These are phyloP conservation scores for Agrilus mali DNA, from an alignment of 2,888 invertebrate genomes.

Conservation along the genomic window DNA sequence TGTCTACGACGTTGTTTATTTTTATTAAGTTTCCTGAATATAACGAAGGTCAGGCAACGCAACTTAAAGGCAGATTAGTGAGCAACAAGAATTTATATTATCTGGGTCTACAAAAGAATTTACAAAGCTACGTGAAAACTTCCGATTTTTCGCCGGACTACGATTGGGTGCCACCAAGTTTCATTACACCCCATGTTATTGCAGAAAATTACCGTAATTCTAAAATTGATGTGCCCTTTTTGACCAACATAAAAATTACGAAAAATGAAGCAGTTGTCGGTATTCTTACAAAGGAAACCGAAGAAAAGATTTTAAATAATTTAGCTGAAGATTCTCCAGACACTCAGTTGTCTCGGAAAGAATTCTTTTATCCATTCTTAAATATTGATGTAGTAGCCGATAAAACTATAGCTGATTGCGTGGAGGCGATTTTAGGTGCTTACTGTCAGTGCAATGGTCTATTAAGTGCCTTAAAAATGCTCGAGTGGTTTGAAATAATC, in stretches of 20 bases:
- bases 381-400: conserved; percentile 40
- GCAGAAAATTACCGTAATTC: conserved; percentile 32
- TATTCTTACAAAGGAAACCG: conserved; percentile 18
- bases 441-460: conserved; percentile 47
- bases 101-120: conserved; percentile 41
- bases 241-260: conserved; percentile 37
- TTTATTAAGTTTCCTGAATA: conserved; percentile 52
- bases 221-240: conserved; percentile 34
- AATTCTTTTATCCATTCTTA: conserved; percentile 23
- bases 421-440: conserved; percentile 75
- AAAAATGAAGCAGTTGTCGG: conserved; percentile 32
- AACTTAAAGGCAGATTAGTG: conserved; percentile 55
- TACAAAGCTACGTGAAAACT: conserved; percentile 50
- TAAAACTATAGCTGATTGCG: conserved; percentile 67
- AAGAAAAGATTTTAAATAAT: conserved; percentile 3
- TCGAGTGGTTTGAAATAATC: conserved; percentile 38
- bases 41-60: conserved; percentile 70
- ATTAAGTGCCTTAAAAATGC: conserved; percentile 21
- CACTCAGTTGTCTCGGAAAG: no score
- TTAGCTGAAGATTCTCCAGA: conserved; percentile 13
- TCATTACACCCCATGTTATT: conserved; percentile 44
- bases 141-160: conserved; percentile 50
- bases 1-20: conserved; percentile 58
- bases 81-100: conserved; percentile 82
- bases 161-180: conserved; percentile 71